These are phyloP conservation scores for Therioaphis trifolii DNA, from an alignment of 2,888 invertebrate species.

Conservation along the genomic window DNA sequence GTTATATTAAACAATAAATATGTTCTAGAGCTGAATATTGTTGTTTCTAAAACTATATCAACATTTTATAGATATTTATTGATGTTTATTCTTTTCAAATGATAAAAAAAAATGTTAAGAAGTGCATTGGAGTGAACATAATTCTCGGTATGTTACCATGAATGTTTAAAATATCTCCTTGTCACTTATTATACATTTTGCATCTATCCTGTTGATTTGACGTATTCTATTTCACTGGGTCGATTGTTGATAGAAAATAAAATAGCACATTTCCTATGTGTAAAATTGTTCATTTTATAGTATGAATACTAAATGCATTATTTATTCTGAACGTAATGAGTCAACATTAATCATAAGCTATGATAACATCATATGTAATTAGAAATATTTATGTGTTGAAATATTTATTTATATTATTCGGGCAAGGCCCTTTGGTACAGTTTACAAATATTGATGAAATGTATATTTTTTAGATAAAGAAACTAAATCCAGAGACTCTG, in stretches of 20 bases:
- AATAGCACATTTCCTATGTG: background rate
- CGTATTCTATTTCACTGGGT: background rate
- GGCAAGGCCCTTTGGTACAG: too few species aligned
- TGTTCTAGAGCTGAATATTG: background rate
- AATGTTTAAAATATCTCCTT: background rate
- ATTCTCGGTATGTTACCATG: conserved; percentile 34
- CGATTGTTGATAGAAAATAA: background rate
- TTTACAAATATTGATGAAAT: background rate
- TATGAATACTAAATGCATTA: background rate
- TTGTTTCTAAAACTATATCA: background rate
- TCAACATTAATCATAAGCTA: background rate
- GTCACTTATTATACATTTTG: background rate
- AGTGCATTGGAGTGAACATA: conserved; percentile 14
- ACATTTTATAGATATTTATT: background rate
- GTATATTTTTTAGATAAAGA: conserved; percentile 66
- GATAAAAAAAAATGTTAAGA: background rate
- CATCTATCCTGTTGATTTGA: conserved; percentile 17
- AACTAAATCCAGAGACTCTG: background rate
- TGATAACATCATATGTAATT: background rate
- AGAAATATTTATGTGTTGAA: background rate
- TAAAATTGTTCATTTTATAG: background rate
- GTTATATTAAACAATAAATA: too few species aligned
- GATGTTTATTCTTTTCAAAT: conserved; percentile 2
- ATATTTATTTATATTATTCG: too few species aligned
- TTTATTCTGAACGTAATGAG: background rate